phyloP scores from a whole-genome alignment of 2,113 vertebrate species.

The Phalacrocorax pelagicus region DNA sequence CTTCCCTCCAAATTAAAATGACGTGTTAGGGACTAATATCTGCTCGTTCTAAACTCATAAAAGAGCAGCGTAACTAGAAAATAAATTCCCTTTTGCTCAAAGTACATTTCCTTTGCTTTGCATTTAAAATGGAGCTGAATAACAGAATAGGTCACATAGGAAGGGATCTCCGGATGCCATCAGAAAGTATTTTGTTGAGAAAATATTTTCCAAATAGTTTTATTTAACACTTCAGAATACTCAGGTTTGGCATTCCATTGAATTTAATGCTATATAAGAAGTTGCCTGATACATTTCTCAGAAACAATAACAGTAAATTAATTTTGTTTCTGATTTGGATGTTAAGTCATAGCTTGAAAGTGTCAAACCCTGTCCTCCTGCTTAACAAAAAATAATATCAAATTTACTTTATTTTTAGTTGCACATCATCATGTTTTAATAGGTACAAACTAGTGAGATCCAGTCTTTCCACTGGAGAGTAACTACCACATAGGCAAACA shows the following conservation, averaged over 20 bases:
- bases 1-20: background rate
- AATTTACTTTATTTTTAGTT: constrained; percentile 15
- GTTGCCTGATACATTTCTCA: background rate
- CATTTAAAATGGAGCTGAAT: background rate
- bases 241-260: background rate
- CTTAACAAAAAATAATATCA: background rate
- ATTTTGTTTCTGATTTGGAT: background rate
- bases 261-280: background rate
- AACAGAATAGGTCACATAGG: background rate
- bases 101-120: background rate
- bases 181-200: background rate
- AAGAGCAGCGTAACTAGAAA: background rate
- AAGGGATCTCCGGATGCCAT: background rate
- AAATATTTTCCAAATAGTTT: background rate
- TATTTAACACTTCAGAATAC: background rate
- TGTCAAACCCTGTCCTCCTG: background rate
- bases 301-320: constrained; percentile 1
- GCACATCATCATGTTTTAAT: background rate
- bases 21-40: background rate
- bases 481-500: background rate
- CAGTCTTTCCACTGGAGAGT: constrained; percentile 2
- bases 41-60: background rate
- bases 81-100: background rate
- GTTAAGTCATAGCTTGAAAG: background rate
- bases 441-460: background rate